These are phyloP conservation scores for Stenodera caucasica DNA, from an alignment of 2,888 invertebrate species.

Conservation along the genomic window DNA sequence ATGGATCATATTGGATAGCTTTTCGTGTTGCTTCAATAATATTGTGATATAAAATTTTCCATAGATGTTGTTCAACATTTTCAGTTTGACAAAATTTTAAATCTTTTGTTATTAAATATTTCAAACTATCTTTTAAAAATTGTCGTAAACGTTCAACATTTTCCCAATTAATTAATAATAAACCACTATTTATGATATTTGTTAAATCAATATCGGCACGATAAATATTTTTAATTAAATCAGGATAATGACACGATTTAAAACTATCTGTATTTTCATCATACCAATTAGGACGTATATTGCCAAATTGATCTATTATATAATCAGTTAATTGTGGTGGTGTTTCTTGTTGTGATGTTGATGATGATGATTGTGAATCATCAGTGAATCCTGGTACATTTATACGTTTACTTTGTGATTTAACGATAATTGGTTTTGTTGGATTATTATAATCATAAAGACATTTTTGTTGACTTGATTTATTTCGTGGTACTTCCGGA, in stretches of 20 bases:
- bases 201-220: slow-evolving; percentile 70
- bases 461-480: slow-evolving; percentile 54
- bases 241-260: slow-evolving; percentile 64
- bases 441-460: slow-evolving; percentile 68
- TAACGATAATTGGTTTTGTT: slow-evolving; percentile 72
- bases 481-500: slow-evolving; percentile 23
- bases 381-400: slow-evolving; percentile 51
- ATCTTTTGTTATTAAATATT: slow-evolving; percentile 71
- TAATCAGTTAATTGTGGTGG: slow-evolving; percentile 28
- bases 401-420: slow-evolving; percentile 56
- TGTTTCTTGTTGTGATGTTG: slow-evolving; percentile 33
- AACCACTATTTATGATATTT: slow-evolving; percentile 63
- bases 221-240: slow-evolving; percentile 67
- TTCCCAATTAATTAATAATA: slow-evolving; percentile 68
- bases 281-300: slow-evolving; percentile 61
- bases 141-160: slow-evolving; percentile 63
- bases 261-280: slow-evolving; percentile 63
- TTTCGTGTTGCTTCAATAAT: slow-evolving; percentile 82
- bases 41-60: slow-evolving; percentile 89
- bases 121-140: slow-evolving; percentile 69
- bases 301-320: slow-evolving; percentile 59
- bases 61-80: slow-evolving; percentile 87
- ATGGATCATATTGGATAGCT: slow-evolving; percentile 63
- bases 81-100: slow-evolving; percentile 84
- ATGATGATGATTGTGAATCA: slow-evolving; percentile 35